phyloP scores from a whole-genome alignment of 1,140 invertebrate species.

The Lepidotrigona ventralis region DNA sequence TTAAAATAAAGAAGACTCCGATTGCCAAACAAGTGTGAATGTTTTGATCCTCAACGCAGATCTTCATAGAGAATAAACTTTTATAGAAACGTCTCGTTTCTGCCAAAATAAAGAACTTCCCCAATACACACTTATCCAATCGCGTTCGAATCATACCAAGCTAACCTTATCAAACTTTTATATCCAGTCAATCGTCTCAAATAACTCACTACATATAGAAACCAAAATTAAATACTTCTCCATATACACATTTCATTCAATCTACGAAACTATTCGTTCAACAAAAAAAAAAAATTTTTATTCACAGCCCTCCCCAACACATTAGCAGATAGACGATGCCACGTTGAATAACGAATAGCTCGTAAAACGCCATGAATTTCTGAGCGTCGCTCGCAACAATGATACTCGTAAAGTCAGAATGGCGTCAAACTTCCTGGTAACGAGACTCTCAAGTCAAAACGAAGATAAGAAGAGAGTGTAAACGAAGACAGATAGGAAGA shows the following conservation, averaged over 20 bases:
- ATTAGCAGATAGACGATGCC: background rate
- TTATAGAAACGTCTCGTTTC: background rate
- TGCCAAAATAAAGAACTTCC: background rate
- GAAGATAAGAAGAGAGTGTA: background rate
- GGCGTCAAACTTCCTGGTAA: constrained; percentile 1
- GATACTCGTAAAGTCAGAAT: background rate
- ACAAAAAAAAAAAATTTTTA: too few species aligned
- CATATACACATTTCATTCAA: too few species aligned
- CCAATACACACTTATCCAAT: too few species aligned
- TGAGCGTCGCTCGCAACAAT: background rate
- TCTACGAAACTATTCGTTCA: too few species aligned
- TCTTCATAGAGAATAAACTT: background rate
- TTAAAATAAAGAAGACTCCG: background rate
- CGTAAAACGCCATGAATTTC: constrained; percentile 4
- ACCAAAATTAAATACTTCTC: too few species aligned
- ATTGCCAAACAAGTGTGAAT: background rate
- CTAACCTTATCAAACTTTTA: too few species aligned
- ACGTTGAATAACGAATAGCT: constrained; percentile 16
- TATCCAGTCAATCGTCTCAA: too few species aligned
- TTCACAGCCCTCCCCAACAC: background rate
- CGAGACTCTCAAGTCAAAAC: background rate
- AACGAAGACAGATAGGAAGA: background rate
- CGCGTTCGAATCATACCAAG: background rate
- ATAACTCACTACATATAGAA: too few species aligned
- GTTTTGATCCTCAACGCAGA: accelerated